Conservation (phyloP, 2,113 vertebrate genomes). For the Tretioscincus oriximinensis region DNA sequence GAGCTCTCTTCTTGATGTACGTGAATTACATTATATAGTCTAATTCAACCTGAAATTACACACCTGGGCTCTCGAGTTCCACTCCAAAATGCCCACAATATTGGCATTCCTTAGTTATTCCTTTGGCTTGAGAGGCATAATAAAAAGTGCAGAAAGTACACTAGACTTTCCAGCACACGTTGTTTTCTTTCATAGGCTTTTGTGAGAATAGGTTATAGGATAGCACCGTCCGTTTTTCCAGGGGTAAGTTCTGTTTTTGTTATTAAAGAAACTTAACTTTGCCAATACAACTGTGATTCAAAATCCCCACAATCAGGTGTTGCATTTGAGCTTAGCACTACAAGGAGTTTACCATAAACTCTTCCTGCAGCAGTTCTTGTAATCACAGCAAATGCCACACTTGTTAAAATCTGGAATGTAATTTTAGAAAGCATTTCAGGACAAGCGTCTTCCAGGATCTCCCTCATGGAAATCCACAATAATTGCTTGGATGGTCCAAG, state of each 20-base stretch:
- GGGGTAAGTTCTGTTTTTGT: slow-evolving; percentile 21
- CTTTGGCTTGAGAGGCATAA: background rate
- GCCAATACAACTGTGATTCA: background rate
- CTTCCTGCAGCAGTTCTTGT: background rate
- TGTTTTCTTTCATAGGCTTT: slow-evolving; percentile 3
- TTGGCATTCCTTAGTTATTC: slow-evolving; percentile 14
- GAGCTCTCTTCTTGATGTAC: background rate
- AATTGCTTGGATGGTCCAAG: background rate
- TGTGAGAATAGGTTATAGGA: slow-evolving; percentile 5
- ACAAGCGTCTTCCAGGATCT: rapidly evolving
- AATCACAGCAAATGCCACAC: background rate
- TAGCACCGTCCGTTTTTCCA: background rate
- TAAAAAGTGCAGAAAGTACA: slow-evolving; percentile 6
- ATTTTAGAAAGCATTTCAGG: slow-evolving; percentile 18
- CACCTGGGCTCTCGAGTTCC: background rate
- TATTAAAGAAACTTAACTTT: slow-evolving; percentile 14
- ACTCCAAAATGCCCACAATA: background rate
- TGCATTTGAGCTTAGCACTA: background rate
- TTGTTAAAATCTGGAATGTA: background rate
- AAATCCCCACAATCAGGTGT: background rate
- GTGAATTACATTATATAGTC: background rate
- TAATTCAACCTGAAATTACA: background rate
- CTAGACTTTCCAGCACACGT: slow-evolving; percentile 19
- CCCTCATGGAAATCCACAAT: background rate
- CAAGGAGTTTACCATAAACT: background rate